Conservation (phyloP, 2,113 vertebrate species). For the Tupaia tana region DNA sequence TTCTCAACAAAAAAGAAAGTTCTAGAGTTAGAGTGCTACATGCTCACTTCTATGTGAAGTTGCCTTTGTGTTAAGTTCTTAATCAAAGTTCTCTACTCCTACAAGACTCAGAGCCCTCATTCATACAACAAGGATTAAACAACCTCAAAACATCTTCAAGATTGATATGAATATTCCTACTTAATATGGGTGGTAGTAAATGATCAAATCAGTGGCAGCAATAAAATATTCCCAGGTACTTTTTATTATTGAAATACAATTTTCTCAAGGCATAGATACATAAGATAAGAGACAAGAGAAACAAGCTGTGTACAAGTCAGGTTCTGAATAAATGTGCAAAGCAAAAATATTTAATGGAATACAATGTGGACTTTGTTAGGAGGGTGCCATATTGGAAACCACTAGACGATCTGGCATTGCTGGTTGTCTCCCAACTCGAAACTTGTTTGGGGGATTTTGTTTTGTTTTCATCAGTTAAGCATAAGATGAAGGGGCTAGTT, state of each 20-base stretch:
- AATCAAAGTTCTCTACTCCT: not conserved
- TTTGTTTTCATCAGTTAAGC: not conserved
- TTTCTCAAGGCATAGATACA: not conserved
- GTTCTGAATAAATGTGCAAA: not conserved
- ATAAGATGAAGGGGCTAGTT: not conserved
- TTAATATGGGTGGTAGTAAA: not conserved
- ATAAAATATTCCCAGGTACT: not conserved
- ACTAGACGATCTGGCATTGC: not conserved
- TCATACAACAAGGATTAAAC: not conserved
- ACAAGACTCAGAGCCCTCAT: not conserved
- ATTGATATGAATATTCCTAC: not conserved
- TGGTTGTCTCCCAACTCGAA: not conserved
- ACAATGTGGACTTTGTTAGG: rapidly evolving
- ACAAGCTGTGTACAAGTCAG: not conserved
- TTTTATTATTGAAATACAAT: not conserved
- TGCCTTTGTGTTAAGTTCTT: not conserved
- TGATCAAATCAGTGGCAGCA: not conserved
- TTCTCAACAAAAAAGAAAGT: too few relatives aligned
- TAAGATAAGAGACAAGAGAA: not conserved
- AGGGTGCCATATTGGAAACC: not conserved
- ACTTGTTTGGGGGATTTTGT: not conserved
- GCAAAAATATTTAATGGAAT: not conserved
- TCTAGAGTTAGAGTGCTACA: not conserved
- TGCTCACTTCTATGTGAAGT: not conserved
- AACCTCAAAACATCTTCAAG: not conserved